These are phyloP conservation scores for Nothobranchius furzeri DNA, from an alignment of 2,113 vertebrate genomes.

Conservation along the genomic window DNA sequence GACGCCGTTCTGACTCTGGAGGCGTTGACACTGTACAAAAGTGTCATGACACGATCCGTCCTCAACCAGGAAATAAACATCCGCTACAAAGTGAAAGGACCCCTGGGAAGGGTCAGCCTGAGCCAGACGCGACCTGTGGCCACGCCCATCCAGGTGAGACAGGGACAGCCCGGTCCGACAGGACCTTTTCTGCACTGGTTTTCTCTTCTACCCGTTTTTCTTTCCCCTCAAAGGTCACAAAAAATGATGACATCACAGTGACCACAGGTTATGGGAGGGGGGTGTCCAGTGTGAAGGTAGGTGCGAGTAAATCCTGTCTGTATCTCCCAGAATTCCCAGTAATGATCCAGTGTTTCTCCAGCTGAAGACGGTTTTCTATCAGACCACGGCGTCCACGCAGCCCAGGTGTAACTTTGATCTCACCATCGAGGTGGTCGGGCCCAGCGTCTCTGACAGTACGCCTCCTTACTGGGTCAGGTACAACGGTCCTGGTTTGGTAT, in stretches of 20 bases:
- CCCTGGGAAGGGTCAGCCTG: constrained; percentile 70
- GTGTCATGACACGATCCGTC: constrained; percentile 57
- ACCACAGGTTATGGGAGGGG: constrained; percentile 83
- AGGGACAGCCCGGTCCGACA: background rate
- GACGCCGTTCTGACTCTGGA: constrained; percentile 88
- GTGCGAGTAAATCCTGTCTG: constrained; percentile 30
- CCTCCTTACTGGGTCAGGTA: background rate
- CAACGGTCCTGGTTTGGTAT: too few relatives aligned
- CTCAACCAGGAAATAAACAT: constrained; percentile 84
- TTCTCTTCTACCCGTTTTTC: background rate
- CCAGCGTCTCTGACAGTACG: constrained; percentile 17
- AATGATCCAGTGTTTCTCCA: constrained; percentile 46
- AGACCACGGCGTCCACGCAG: constrained; percentile 72
- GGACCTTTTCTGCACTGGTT: background rate
- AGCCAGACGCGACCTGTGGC: constrained; percentile 78
- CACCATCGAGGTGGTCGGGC: constrained; percentile 46
- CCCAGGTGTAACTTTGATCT: constrained; percentile 84
- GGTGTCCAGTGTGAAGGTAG: constrained; percentile 87
- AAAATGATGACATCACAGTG: constrained; percentile 71
- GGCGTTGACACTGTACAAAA: constrained; percentile 84
- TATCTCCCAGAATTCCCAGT: background rate
- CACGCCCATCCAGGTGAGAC: constrained; percentile 66
- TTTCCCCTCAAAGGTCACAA: constrained; percentile 52
- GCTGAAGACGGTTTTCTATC: constrained; percentile 87
- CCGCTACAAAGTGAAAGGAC: constrained; percentile 74